Conservation (phyloP, 2,113 vertebrate genomes). For the Cettia cetti region DNA sequence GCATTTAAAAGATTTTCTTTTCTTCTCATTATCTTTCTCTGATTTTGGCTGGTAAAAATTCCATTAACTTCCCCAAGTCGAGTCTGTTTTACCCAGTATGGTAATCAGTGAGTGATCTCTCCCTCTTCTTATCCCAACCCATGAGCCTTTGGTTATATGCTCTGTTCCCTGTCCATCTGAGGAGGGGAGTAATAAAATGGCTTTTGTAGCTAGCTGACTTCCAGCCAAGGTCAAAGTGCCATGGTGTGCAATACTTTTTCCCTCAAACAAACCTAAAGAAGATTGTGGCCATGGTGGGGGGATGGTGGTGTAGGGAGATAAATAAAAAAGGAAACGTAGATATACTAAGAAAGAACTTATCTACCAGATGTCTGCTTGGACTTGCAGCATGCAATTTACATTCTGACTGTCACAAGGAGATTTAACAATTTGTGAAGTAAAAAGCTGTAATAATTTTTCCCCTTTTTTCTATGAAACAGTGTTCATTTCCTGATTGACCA, state of each 20-base stretch:
- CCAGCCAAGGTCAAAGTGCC: neutral
- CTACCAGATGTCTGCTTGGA: neutral
- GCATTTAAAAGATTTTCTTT: neutral
- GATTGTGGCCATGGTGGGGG: neutral
- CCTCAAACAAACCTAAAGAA: neutral
- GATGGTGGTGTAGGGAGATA: neutral
- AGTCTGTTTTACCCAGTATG: neutral
- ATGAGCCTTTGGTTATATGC: rapidly evolving
- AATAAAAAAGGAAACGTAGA: neutral
- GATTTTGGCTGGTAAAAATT: neutral
- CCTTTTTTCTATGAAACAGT: neutral
- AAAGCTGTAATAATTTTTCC: neutral
- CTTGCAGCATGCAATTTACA: neutral
- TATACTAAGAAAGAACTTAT: neutral
- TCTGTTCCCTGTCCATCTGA: neutral
- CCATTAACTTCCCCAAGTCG: neutral
- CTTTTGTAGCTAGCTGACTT: neutral
- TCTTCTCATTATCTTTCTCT: neutral
- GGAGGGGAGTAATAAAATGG: neutral
- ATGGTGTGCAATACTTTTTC: neutral
- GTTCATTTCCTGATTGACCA: neutral
- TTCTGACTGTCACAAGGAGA: neutral
- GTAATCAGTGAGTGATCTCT: neutral
- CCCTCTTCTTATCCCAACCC: neutral
- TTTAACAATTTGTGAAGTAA: neutral